phyloP scores from a whole-genome alignment of 2,888 invertebrate genomes.

The Leucoma salicis region DNA sequence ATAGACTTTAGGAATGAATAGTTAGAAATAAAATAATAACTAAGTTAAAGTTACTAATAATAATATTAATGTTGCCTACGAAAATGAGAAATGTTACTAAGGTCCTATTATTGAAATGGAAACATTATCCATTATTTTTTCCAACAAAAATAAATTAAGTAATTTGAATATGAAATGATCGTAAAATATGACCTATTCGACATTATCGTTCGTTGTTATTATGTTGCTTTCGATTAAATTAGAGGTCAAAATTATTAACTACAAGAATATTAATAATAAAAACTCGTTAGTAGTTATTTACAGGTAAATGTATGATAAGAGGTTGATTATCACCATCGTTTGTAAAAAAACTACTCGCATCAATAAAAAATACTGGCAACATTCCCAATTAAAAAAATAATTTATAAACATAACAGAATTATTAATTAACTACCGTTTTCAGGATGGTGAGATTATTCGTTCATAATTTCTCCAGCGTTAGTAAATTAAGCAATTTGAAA shows the following conservation, averaged over 20 bases:
- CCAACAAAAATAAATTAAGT: neutral
- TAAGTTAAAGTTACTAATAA: too few species aligned
- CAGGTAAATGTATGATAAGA: neutral
- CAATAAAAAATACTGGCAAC: neutral
- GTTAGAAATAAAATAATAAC: too few species aligned
- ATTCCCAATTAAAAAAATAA: neutral
- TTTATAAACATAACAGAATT: neutral
- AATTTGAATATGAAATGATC: neutral
- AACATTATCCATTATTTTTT: neutral
- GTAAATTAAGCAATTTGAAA: neutral
- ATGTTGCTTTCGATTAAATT: conserved; percentile 8
- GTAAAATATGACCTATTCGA: conserved; percentile 14
- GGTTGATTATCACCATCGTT: neutral
- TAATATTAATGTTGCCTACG: neutral
- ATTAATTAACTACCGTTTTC: neutral
- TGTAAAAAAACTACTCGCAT: neutral
- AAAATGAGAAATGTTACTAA: too few species aligned
- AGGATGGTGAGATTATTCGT: neutral
- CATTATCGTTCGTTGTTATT: conserved; percentile 7
- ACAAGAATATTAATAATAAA: neutral
- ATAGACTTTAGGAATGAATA: too few species aligned
- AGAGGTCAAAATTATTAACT: neutral
- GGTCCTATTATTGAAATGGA: neutral
- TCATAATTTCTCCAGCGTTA: neutral
- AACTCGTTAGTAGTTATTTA: neutral